Conservation (phyloP, 1,140 invertebrate species). For the Potamilus streckersoni region DNA sequence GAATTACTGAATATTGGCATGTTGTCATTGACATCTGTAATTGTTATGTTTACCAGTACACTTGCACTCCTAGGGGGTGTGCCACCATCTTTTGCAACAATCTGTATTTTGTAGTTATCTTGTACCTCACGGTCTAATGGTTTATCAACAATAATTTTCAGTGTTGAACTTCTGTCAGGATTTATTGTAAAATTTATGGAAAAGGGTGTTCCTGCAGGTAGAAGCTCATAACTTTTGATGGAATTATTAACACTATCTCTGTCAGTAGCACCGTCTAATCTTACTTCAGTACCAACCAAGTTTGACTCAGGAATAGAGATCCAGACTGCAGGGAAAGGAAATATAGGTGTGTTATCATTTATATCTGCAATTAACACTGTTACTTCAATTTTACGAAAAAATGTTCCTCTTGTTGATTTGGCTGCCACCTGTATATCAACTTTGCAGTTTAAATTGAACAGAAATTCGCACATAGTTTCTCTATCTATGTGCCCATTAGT, state of each 20-base stretch:
- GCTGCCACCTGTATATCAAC: slow-evolving; percentile 36
- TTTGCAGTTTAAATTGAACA: slow-evolving; percentile 21
- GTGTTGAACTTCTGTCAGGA: slow-evolving; percentile 75
- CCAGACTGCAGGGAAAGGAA: slow-evolving; percentile 73
- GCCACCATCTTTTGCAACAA: slow-evolving; percentile 84
- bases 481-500: slow-evolving; percentile 35
- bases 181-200: slow-evolving; percentile 76
- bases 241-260: slow-evolving; percentile 85
- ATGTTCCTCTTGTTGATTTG: slow-evolving; percentile 25
- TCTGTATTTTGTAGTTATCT: slow-evolving; percentile 85
- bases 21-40: slow-evolving; percentile 55
- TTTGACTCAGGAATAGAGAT: slow-evolving; percentile 42
- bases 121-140: slow-evolving; percentile 86
- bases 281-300: slow-evolving; percentile 23
- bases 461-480: slow-evolving; percentile 41
- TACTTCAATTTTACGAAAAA: slow-evolving; percentile 63
- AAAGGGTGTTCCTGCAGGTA: slow-evolving; percentile 77
- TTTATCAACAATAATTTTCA: slow-evolving; percentile 73
- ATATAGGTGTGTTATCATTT: slow-evolving; percentile 79
- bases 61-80: slow-evolving; percentile 80
- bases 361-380: slow-evolving; percentile 93
- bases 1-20: slow-evolving; percentile 79
- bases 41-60: slow-evolving; percentile 70
- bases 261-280: slow-evolving; percentile 74
- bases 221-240: slow-evolving; percentile 69